Base-by-base conservation (phyloP, 2,113 vertebrate species). In the Tyrannus savana region DNA sequence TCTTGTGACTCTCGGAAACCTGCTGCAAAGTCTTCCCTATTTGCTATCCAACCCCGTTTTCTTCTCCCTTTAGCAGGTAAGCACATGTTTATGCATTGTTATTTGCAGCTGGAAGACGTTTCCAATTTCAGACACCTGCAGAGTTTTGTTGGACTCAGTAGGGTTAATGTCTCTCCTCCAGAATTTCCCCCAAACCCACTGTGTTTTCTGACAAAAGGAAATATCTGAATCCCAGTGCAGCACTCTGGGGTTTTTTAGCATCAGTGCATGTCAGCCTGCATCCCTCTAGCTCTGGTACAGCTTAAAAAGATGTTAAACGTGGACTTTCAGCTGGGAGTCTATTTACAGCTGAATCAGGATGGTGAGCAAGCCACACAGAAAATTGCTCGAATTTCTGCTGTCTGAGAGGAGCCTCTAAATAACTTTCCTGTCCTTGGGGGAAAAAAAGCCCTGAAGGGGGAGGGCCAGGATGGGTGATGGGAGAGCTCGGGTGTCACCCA, bases 21-120 rank as follows among this genome's bases (percentile, higher is more conserved):
- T 69, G 35, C 72, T 75, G 30, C 72, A 46, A 79, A 72, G 18
- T 84, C 76, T 79, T 62, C 42, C 27, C 31, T 73, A 5, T 86
- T 81, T 90, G 72, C 60, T 87, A 9, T 90, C 90, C 90, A 64
- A 13, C 68, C 75, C 86, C 39, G 35, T 74, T 84, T 89, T 72
- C 91, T 72, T 93, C 89, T 77, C 58, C 73, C 63, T 77, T 77
- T 55, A 85, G 74, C 95, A 97, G 97, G 96, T 97, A 97, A 97
- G 97, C 41, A 42, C 8, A 0, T 55, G 39, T 86, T 91, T 80
- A 67, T 95, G 44, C 42, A 78, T 30, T 11, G 5, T 31, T 66
- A 3, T 42, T 59, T 85, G 37, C 75, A 80, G 11, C 47, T 44
- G 64, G 50, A 63, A 60, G 86, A 62, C 39, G 24, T 69, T 92